Conservation (phyloP, 2,797 vertebrate species). For the Scleropages formosus region DNA sequence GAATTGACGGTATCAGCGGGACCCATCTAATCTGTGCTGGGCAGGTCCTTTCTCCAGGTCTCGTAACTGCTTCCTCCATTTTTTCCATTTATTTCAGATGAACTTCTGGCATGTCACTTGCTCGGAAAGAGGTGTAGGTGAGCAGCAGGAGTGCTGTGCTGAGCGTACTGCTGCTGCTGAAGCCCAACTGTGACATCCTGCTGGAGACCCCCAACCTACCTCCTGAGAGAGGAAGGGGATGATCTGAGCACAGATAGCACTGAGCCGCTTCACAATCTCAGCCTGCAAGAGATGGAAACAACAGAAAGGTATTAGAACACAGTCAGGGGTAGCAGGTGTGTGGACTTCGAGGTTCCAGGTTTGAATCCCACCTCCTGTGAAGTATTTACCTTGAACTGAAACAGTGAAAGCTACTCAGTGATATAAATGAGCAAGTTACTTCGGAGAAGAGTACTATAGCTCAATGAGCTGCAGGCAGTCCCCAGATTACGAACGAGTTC, state of each 20-base stretch:
- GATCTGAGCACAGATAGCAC: slow-evolving; percentile 98
- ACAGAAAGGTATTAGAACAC: slow-evolving; percentile 10
- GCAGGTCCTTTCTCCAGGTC: not conserved
- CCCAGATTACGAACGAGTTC: too few species aligned
- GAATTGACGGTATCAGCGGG: not conserved
- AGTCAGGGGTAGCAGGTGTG: slow-evolving; percentile 54
- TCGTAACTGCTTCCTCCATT: not conserved
- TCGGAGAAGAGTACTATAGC: too few species aligned
- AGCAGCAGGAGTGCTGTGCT: too few species aligned
- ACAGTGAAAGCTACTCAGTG: too few species aligned
- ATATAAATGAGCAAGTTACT: too few species aligned
- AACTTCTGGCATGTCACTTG: not conserved
- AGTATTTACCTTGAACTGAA: slow-evolving; percentile 50
- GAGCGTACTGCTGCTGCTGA: slow-evolving; percentile 37
- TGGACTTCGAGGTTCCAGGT: too few species aligned
- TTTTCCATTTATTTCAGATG: not conserved
- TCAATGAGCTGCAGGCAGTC: too few species aligned
- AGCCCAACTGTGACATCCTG: too few species aligned
- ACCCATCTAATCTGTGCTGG: not conserved
- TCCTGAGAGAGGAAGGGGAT: slow-evolving; percentile 98
- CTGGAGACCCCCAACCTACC: slow-evolving; percentile 67
- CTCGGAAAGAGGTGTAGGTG: too few species aligned
- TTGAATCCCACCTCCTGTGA: slow-evolving; percentile 53
- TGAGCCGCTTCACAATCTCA: slow-evolving; percentile 98
- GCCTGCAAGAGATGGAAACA: slow-evolving; percentile 76